Base-by-base conservation (phyloP, 2,888 invertebrate species). In the Elysia crispata region DNA sequence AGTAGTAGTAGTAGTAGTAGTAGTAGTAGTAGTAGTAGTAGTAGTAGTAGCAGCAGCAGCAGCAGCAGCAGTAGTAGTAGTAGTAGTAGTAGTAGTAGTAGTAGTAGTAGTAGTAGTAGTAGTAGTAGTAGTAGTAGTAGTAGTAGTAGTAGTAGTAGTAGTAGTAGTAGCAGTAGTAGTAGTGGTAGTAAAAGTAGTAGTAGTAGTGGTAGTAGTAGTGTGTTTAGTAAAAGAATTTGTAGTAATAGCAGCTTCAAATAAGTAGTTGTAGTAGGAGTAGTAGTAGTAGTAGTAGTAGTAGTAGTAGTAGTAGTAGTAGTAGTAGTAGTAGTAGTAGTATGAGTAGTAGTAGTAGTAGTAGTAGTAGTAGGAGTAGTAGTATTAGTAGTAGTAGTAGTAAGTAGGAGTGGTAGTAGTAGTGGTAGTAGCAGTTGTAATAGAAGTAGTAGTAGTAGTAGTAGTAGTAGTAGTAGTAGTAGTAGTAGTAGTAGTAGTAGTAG, bases 401-500 rank as follows among this genome's bases (percentile, higher is more conserved):
- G n/a, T n/a, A n/a, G n/a, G n/a, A n/a, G 23, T 64, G 25, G 64
- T 64, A 64, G 13, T 64, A 64, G 23, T 64, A 64, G 64, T 64
- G 25, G 64, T 64, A 18, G 54, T 64, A n/a, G 64, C 25, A 64
- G 64, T 64, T 11, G 64, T n/a, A 64, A 25, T 64, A 64, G 64
- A 23, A 64, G 64, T n/a, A 64, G 64, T 64, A 64, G 13, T 64
- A 18, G 64, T 64, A 64, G 64, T 64, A 64, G 64, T 64, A 64
- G 64, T 64, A 64, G 64, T 64, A 64, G 64, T 64, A 64, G 13
- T 18, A n/a, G 13, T 18, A n/a, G 13, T 64, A 64, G 64, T 64
- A n/a, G 13, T 64, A 64, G 64, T 64, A 64, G 64, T 64, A 64
- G 64, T 64, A 64, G 64, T 64, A 64, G 64, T 64, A 64, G 64